Evolutionary conservation across 2,797 vertebrate species (phyloP), one percentile per base, ranked within the genome.

Genomic region (Scleropages formosus): DNA sequence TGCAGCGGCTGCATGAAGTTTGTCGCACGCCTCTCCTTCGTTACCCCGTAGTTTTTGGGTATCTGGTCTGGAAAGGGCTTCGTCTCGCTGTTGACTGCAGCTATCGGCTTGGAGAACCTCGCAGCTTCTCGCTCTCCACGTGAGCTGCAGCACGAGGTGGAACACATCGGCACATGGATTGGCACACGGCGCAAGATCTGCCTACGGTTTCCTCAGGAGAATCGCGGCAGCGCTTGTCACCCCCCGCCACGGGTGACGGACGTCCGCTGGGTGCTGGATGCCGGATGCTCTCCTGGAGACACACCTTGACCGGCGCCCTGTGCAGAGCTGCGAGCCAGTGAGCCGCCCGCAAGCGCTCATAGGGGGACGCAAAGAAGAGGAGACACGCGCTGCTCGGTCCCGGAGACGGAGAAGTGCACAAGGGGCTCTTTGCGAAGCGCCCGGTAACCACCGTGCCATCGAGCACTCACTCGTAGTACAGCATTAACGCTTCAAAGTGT

Each of bases 141-240:
- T n/a, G n/a, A n/a, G n/a, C n/a, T n/a, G n/a, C n/a, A n/a, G n/a
- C n/a, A n/a, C n/a, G n/a, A n/a, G n/a, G n/a, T n/a, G n/a, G n/a
- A n/a, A n/a, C n/a, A n/a, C n/a, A n/a, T n/a, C n/a, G n/a, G n/a
- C n/a, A n/a, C 78, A 72, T 76, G 75, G 53, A 70, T 60, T 77
- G 44, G 11, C 20, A 49, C 68, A 4, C 75, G 47, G 4, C 13
- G 1, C 24, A 51, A 39, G 26, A 46, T 26, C 44, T 75, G 85
- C 81, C 85, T 63, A 78, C 78, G 73, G 85, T 75, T 66, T 63
- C 51, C n/a, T 8, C 72, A 20, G 0, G n/a, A 20, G 44, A 12
- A 70, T 13, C 20, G n/a, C 44, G 72, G 63, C 44, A n/a, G n/a
- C n/a, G n/a, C n/a, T n/a, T n/a, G n/a, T n/a, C n/a, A 62, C 70